Conservation (phyloP, 2,113 vertebrate genomes). For the Aptenodytes patagonicus region DNA sequence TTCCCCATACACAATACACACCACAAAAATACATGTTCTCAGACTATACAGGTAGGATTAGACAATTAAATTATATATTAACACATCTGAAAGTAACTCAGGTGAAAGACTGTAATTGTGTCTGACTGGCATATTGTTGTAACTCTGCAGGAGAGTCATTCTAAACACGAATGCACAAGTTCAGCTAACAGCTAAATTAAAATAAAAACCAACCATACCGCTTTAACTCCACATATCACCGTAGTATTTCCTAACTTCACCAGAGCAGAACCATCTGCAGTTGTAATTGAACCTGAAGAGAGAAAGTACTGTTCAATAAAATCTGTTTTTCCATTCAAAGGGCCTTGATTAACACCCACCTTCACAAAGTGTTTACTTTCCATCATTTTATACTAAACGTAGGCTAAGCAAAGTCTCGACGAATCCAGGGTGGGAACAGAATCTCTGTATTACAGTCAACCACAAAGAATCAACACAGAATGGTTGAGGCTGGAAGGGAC, state of each 20-base stretch:
- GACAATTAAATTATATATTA: neutral
- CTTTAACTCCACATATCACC: slow-evolving; percentile 94
- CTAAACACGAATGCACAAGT: neutral
- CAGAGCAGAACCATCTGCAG: slow-evolving; percentile 92
- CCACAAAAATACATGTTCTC: neutral
- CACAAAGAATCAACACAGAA: neutral
- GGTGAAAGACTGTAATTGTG: neutral
- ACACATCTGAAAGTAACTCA: neutral
- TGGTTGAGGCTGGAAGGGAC: neutral
- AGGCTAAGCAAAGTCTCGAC: neutral
- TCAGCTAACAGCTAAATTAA: neutral
- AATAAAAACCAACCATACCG: slow-evolving; percentile 70
- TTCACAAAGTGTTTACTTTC: neutral
- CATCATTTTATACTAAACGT: neutral
- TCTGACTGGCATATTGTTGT: neutral
- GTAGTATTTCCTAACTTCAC: slow-evolving; percentile 96
- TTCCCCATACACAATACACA: neutral
- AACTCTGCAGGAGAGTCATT: neutral
- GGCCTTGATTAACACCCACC: neutral
- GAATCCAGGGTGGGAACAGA: neutral
- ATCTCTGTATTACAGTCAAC: neutral
- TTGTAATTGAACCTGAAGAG: slow-evolving; percentile 89
- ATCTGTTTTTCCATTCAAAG: neutral
- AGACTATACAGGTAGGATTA: neutral
- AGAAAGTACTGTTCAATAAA: neutral